Base-by-base conservation (phyloP, 2,113 vertebrate species). In the Solenodon paradoxus region DNA sequence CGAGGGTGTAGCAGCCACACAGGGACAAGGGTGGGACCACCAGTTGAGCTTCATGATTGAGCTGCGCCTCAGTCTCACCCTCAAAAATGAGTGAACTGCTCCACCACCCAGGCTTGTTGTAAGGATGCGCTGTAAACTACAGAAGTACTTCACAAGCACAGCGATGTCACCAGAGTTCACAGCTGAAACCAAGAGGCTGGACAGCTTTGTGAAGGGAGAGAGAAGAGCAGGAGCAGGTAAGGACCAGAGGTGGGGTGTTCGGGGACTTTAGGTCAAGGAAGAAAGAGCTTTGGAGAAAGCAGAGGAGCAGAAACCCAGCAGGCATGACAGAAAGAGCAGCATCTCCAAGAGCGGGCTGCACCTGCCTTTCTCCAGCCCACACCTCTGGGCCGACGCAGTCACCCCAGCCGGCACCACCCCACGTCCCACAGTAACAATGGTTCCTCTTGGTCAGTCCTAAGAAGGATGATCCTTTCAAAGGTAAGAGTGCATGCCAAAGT, bases 341-440 rank as follows among this genome's bases (percentile, higher is more conserved):
- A 26, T 40, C 61, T 42, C 69, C 30, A 26, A 28, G 61, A 40
- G 80, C 0, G 0, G 20, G 30, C 79, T 9, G 2, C 1, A 1
- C 17, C 57, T 4, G 32, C 1, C 1, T 0, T 53, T 72, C 80
- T 26, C 75, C 38, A 30, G 63, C 10, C 64, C 55, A 13, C 3
- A 42, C 1, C 26, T 15, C 22, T 0, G 19, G 49, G 26, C 28
- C 22, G 4, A 10, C 0, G 13, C 53, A n/a, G 66, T 74, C 74
- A 42, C 63, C 69, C 69, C 15, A 7, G 19, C 30, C 69, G 4
- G 4, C 28, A 42, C 32, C 2, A 26, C 4, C 9, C 16, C 0
- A 13, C 5, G 1, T 6, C 53, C 86, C 71, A 6, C 0, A 0
- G n/a, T n/a, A n/a, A 38, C 63, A 38, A 78, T 0, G 5, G 0